Base-by-base conservation (phyloP, 2,797 vertebrate genomes). In the Hydrocynus forskahlii region DNA sequence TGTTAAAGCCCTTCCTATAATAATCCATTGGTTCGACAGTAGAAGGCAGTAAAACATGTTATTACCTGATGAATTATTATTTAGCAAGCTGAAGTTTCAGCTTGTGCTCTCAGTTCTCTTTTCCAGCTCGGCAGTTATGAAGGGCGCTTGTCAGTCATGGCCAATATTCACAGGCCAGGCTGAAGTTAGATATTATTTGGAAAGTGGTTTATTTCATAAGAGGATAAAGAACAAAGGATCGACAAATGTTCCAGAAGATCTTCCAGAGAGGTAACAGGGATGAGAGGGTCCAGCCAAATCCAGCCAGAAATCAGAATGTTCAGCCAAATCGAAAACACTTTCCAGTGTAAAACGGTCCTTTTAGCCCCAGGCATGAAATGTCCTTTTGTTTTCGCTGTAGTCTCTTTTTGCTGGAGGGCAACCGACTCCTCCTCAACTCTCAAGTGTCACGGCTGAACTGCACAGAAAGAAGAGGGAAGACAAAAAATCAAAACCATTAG, bases 281-380 rank as follows among this genome's bases (percentile, higher is more conserved):
- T 84, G 59, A 84, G 88, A 82, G 86, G 80, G 78, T 81, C 83
- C 87, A 75, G 66, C 88, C 88, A 85, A 73, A 29, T 29, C 29
- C 3, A 29, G 29, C 29, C 29, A 29, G 29, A 29, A 29, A 29
- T 29, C 73, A 64, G 80, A 67, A 74, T 74, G 40, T 87, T 80
- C 19, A 57, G 63, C 57, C 52, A 54, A 40, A 29, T 77, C 25
- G 38, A 48, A 5, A 40, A 38, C 76, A 23, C 45, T 48, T 29
- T 50, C 5, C n/a, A 48, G 60, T 40, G 66, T 25, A n/a, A 52
- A 60, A 48, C 7, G n/a, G 43, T 7, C 38, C 38, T 62, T 74
- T 73, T 72, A 25, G 40, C 66, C 43, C 19, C 25, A 29, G 55
- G 72, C n/a, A 38, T 74, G 54, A 81, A 75, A 23, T 59, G 50